Percentiles rank a stretch among this genome's conserved stretches.
Evolutionary conservation across 2,888 invertebrate genomes (phyloP).

Genomic region (Cryptosula pallasiana): DNA sequence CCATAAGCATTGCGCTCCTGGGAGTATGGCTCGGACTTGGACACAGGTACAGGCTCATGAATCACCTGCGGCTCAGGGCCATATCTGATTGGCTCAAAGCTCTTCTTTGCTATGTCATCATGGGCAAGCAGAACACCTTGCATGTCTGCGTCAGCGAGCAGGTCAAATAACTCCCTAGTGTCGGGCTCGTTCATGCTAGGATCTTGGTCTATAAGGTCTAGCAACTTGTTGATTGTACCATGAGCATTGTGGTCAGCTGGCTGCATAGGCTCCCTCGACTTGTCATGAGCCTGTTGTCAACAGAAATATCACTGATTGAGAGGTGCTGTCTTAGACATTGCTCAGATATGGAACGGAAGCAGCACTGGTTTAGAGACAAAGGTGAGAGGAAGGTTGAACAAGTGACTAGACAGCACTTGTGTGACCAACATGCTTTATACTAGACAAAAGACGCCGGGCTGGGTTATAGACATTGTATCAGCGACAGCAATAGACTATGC

Average conservation of each 20-base stretch:
- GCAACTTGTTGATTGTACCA: background rate
- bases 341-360: too few relatives aligned
- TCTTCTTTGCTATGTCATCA: constrained; percentile 13
- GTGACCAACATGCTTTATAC: too few relatives aligned
- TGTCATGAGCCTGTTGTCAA: constrained; percentile 24
- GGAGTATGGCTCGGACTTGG: background rate
- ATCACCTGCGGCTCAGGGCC: background rate
- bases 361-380: too few relatives aligned
- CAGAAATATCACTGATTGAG: too few relatives aligned
- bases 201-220: constrained; percentile 8
- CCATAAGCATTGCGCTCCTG: too few relatives aligned
- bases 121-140: constrained; percentile 6
- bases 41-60: background rate
- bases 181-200: constrained; percentile 9
- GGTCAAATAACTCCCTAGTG: background rate
- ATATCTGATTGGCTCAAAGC: background rate
- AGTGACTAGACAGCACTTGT: too few relatives aligned
- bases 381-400: too few relatives aligned
- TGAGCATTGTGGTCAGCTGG: constrained; percentile 4
- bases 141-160: constrained; percentile 14
- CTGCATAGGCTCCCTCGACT: background rate
- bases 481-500: too few relatives aligned
- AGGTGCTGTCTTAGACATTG: too few relatives aligned
- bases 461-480: too few relatives aligned
- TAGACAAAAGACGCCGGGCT: too few relatives aligned